Conservation (phyloP, 2,797 vertebrate genomes). For the Sebastes trivittatus region DNA sequence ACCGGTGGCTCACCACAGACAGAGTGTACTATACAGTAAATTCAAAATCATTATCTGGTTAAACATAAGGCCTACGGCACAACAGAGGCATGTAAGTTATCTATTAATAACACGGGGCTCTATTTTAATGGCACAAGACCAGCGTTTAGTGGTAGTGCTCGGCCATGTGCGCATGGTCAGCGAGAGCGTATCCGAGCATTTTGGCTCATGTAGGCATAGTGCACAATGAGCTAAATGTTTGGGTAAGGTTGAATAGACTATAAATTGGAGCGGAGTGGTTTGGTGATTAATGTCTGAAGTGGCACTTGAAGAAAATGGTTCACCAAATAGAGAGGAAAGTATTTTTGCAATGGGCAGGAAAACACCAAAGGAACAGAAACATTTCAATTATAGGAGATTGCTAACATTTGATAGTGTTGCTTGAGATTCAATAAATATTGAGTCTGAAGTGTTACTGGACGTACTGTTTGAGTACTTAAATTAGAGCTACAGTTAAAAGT, state of each 20-base stretch:
- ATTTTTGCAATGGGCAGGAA: neutral
- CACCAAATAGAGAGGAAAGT: constrained; percentile 7
- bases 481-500: neutral
- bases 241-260: neutral
- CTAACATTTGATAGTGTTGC: neutral
- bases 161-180: constrained; percentile 7
- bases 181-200: neutral
- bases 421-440: neutral
- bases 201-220: neutral
- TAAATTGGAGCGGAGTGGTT: constrained; percentile 14
- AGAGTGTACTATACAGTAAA: constrained; percentile 10
- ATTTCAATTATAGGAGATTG: neutral
- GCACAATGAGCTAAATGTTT: neutral
- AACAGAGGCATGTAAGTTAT: constrained; percentile 35
- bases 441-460: neutral
- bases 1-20: constrained; percentile 30
- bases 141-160: neutral
- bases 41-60: constrained; percentile 48
- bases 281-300: constrained; percentile 15
- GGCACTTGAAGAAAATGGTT: constrained; percentile 12
- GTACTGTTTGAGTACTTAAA: neutral
- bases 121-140: constrained; percentile 17
- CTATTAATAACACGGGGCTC: constrained; percentile 23
- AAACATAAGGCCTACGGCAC: constrained; percentile 9
- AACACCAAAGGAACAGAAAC: neutral